These are phyloP conservation scores for Eristalis pertinax DNA, from an alignment of 2,888 invertebrate species.

Conservation along the genomic window DNA sequence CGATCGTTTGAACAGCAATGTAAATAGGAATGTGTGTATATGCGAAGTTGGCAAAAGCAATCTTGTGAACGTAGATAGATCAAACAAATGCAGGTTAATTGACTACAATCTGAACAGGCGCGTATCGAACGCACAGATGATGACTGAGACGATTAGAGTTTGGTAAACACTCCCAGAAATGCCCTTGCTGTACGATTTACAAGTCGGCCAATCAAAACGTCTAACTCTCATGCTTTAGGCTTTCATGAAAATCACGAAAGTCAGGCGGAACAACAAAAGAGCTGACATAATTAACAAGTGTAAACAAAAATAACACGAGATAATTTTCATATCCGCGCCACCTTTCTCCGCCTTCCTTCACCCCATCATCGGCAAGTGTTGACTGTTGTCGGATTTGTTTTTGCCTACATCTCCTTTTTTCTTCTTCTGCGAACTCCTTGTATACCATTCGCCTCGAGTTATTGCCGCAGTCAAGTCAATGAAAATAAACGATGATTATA, in stretches of 20 bases:
- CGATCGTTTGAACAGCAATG: not conserved
- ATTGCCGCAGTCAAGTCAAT: not conserved
- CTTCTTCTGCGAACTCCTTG: not conserved
- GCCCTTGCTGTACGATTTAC: too few relatives aligned
- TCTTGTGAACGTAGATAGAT: not conserved
- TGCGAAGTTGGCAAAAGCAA: too few relatives aligned
- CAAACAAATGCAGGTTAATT: not conserved
- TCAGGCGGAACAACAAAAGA: not conserved
- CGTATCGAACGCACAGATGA: too few relatives aligned
- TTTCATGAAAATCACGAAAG: not conserved
- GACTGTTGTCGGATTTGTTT: not conserved
- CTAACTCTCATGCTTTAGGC: not conserved
- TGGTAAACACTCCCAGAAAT: too few relatives aligned
- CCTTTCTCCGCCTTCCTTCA: not conserved
- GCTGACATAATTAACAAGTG: not conserved
- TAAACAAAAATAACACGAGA: not conserved
- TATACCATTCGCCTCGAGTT: not conserved
- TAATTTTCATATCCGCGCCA: not conserved
- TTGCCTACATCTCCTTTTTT: not conserved
- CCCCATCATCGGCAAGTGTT: not conserved
- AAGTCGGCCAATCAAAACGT: not conserved
- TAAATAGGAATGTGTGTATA: not conserved
- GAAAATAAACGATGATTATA: not conserved
- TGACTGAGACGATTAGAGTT: too few relatives aligned
- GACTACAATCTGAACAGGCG: not conserved